Base-by-base conservation (phyloP, 2,113 vertebrate species). In the Planiliza haematocheilus region DNA sequence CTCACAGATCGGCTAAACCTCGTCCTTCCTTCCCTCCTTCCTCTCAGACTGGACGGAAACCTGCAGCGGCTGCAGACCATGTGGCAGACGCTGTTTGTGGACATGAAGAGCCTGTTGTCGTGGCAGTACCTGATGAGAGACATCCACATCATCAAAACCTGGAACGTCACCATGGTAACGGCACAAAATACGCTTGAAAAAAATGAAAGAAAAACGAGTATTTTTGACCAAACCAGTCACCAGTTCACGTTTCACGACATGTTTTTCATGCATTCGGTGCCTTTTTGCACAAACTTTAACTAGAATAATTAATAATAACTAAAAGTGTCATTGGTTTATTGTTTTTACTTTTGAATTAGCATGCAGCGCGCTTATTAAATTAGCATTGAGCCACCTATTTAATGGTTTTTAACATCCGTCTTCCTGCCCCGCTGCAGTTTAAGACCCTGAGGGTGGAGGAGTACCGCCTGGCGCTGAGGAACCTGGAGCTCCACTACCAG, bases 401-500 rank as follows among this genome's bases (percentile, higher is more conserved):
- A n/a, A n/a, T n/a, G n/a, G n/a, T n/a, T n/a, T n/a, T n/a, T n/a
- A n/a, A n/a, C n/a, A n/a, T n/a, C n/a, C n/a, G n/a, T n/a, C n/a
- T n/a, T n/a, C n/a, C 24, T 20, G 7, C 6, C 1, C 34, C 34
- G 4, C 7, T 57, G 0, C 75, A 97, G 97, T 97, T 99, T 73
- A 96, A 96, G 85, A 95, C 94, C 0, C 70, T 97, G 92, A 93
- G 92, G 18, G 93, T 93, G 0, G 97, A 99, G 70, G 97, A 99
- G 64, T 95, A 96, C 88, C 93, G 94, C 0, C 93, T 95, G 79
- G 85, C 92, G 0, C 92, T 99, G 70, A 91, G 92, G 60, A 96
- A 91, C 89, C 91, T 99, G 86, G 97, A 99, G 84, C 76, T 74
- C 3, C 97, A 98, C 91, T 97, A 97, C 91, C 96, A 97, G 92